A percentile compares a stretch with the other conserved stretches of the same genome.
Evolutionary conservation across 2,888 invertebrate species (phyloP).

Genomic region (Hyppa rectilinea): DNA sequence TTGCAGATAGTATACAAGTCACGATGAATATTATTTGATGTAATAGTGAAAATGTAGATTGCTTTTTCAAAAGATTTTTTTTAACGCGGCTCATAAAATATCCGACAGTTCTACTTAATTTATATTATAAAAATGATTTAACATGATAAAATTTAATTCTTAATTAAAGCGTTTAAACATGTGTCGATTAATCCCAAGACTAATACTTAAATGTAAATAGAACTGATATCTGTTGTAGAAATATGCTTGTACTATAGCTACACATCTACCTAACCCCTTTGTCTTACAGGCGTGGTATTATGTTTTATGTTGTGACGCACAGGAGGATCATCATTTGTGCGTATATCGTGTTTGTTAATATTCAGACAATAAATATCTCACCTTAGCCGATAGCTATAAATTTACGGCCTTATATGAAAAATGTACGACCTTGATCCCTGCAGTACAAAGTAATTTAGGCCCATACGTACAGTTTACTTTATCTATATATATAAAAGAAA

Average conservation of each 20-base stretch:
- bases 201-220: too few relatives aligned
- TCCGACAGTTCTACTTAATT: not conserved
- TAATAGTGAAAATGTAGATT: not conserved
- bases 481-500: too few relatives aligned
- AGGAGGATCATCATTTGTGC: too few relatives aligned
- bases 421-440: not conserved
- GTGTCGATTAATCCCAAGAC: too few relatives aligned
- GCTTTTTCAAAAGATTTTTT: not conserved
- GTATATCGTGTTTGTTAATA: conserved; percentile 12
- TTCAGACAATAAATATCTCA: conserved; percentile 20
- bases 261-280: too few relatives aligned
- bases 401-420: conserved; percentile 20
- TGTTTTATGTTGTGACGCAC: too few relatives aligned
- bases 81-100: not conserved
- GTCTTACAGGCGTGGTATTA: too few relatives aligned
- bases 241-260: too few relatives aligned
- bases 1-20: conserved; percentile 35
- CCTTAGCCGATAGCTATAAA: conserved; percentile 14
- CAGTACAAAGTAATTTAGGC: conserved; percentile 5
- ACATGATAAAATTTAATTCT: not conserved
- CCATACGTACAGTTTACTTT: not conserved
- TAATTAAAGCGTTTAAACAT: not conserved
- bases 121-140: not conserved
- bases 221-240: too few relatives aligned
- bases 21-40: conserved; percentile 25